A percentile compares a stretch with the other conserved stretches of the same genome.
These are phyloP conservation scores for Sebastes cheni DNA, from an alignment of 2,797 vertebrate species.

Conservation along the genomic window DNA sequence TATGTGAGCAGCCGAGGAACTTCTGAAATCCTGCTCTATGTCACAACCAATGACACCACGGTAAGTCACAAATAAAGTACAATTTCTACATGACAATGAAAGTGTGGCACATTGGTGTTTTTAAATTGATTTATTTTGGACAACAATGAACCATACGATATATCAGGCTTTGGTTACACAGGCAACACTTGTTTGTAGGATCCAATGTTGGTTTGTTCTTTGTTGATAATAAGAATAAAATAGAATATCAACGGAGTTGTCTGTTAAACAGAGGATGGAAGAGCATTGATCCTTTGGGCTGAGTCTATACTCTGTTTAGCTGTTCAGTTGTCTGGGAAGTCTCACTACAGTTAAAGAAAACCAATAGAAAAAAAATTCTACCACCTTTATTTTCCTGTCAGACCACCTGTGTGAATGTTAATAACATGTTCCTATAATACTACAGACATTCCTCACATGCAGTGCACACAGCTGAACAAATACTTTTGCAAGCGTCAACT, in stretches of 20 bases:
- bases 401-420: constrained; percentile 23
- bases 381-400: not conserved
- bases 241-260: not conserved
- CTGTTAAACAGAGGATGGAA: not conserved
- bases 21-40: constrained; percentile 92
- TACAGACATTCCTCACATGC: constrained; percentile 1
- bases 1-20: constrained; percentile 90
- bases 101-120: not conserved
- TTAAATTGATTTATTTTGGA: not conserved
- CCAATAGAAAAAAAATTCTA: not conserved
- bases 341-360: not conserved
- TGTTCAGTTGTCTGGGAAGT: not conserved
- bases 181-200: not conserved
- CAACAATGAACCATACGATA: not conserved
- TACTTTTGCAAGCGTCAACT: not conserved
- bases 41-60: constrained; percentile 95
- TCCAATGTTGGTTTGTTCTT: not conserved
- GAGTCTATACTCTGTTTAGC: not conserved
- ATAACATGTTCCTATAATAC: constrained; percentile 7
- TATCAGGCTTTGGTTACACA: not conserved
- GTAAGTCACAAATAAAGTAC: constrained; percentile 78
- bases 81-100: not conserved
- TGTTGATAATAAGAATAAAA: not conserved
- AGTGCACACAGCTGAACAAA: constrained; percentile 34
- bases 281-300: not conserved